These are phyloP conservation scores for Phalacrocorax brasilianus DNA, from an alignment of 2,113 vertebrate genomes.

Conservation along the genomic window DNA sequence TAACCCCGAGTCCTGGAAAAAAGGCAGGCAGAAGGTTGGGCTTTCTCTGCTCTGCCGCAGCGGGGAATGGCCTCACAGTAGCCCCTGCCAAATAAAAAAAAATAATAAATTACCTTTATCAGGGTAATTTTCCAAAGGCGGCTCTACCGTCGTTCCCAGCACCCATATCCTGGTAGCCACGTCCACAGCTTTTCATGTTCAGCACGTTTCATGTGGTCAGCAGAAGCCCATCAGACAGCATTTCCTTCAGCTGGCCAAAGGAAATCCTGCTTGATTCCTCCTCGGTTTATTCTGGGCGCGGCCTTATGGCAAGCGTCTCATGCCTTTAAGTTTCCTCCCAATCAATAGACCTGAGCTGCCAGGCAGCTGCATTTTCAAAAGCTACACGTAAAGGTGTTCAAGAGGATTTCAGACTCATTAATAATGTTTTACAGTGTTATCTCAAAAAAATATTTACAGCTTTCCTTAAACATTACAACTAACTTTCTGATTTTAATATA, in stretches of 20 bases:
- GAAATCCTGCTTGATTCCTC: conserved; percentile 18
- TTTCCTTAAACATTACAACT: conserved; percentile 63
- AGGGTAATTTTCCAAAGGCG: neutral
- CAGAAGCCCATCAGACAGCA: neutral
- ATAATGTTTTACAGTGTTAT: conserved; percentile 65
- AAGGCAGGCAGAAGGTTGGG: neutral
- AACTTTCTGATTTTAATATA: conserved; percentile 70
- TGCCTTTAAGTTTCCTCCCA: neutral
- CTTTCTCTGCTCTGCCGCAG: neutral
- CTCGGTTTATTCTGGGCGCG: neutral
- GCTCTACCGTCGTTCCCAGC: neutral
- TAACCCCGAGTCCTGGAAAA: neutral
- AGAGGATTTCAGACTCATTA: conserved; percentile 60
- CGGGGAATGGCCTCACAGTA: neutral
- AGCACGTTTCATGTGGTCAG: neutral
- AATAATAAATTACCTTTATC: neutral
- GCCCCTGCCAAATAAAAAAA: neutral
- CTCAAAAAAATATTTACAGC: conserved; percentile 62
- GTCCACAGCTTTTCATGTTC: neutral
- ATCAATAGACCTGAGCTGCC: neutral
- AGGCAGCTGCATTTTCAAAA: conserved; percentile 40
- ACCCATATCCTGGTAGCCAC: rapidly evolving
- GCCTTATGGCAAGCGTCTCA: neutral
- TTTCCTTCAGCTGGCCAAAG: neutral
- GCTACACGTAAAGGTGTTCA: neutral